A percentile compares a stretch with the other conserved stretches of the same genome.
Conservation (phyloP, 2,888 invertebrate species). For the Sarcophaga variegata region DNA sequence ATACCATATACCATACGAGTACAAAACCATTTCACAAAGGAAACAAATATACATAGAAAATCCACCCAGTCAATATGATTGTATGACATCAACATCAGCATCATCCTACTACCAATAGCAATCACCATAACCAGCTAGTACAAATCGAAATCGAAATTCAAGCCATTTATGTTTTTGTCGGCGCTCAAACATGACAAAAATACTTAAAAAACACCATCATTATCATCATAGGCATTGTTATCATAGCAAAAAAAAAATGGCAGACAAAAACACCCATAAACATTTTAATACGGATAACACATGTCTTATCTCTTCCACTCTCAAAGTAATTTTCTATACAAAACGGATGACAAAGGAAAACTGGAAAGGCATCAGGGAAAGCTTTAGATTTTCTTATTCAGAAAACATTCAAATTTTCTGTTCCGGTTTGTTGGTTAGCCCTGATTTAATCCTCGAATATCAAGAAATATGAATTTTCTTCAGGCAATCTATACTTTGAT, state of each 20-base stretch:
- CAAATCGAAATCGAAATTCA: slow-evolving; percentile 24
- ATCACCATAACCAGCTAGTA: slow-evolving; percentile 27
- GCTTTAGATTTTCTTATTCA: too few species aligned
- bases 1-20: background rate
- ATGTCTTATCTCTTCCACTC: too few species aligned
- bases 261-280: too few species aligned
- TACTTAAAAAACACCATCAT: slow-evolving; percentile 13
- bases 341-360: too few species aligned
- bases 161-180: slow-evolving; percentile 9
- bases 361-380: too few species aligned
- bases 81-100: background rate
- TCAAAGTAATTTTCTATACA: too few species aligned
- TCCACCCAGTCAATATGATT: slow-evolving; percentile 18
- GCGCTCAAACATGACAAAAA: slow-evolving; percentile 12
- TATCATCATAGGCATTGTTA: slow-evolving; percentile 2
- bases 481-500: too few species aligned
- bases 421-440: too few species aligned
- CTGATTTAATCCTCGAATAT: too few species aligned
- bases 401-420: too few species aligned
- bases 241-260: slow-evolving; percentile 1
- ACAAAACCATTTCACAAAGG: background rate
- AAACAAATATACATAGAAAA: slow-evolving; percentile 3
- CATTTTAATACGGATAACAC: too few species aligned
- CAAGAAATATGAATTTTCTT: too few species aligned
- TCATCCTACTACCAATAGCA: background rate